These are phyloP conservation scores for Oncorhynchus masou DNA, from an alignment of 2,113 vertebrate species.

Conservation along the genomic window DNA sequence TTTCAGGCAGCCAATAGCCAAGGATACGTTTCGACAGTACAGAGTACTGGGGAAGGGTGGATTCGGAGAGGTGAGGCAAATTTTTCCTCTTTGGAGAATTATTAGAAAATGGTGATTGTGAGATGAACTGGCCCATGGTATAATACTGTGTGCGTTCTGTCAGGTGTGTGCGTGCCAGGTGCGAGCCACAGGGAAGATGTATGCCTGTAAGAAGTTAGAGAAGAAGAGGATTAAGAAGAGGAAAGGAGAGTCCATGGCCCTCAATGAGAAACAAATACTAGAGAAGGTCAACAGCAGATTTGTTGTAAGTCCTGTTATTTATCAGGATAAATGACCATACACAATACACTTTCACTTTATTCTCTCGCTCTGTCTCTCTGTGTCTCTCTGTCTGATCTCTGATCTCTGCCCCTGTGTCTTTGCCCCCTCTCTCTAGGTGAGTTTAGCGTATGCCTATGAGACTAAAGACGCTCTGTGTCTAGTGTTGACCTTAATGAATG, in stretches of 20 bases:
- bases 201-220: slow-evolving; percentile 88
- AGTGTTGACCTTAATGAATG: slow-evolving; percentile 89
- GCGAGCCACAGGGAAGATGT: slow-evolving; percentile 87
- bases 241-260: slow-evolving; percentile 87
- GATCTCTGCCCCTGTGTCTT: background rate
- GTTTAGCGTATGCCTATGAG: slow-evolving; percentile 84
- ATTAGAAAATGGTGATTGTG: background rate
- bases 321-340: background rate
- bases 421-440: slow-evolving; percentile 66
- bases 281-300: slow-evolving; percentile 89
- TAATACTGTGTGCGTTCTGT: background rate
- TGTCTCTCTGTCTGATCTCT: background rate
- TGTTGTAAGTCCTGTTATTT: slow-evolving; percentile 72
- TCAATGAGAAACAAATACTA: slow-evolving; percentile 87
- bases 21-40: slow-evolving; percentile 88
- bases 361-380: background rate
- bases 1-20: slow-evolving; percentile 82
- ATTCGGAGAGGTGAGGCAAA: slow-evolving; percentile 80
- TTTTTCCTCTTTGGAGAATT: background rate
- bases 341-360: background rate
- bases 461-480: slow-evolving; percentile 87
- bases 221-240: slow-evolving; percentile 90
- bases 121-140: background rate
- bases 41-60: slow-evolving; percentile 86
- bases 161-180: slow-evolving; percentile 89